These are phyloP conservation scores for Malurus splendens DNA, from an alignment of 2,797 vertebrate genomes.

Conservation along the genomic window DNA sequence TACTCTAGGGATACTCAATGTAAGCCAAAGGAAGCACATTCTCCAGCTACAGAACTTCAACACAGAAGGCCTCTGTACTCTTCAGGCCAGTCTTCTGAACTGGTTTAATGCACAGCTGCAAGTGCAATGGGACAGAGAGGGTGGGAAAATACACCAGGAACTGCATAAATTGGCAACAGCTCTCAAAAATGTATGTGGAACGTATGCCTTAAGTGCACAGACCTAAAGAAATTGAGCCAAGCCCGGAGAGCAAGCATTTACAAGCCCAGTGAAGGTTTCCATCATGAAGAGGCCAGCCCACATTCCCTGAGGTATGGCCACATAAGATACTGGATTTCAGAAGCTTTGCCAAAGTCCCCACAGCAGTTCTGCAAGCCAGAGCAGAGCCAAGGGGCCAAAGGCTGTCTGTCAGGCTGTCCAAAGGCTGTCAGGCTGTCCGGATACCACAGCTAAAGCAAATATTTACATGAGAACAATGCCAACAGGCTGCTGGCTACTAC, in stretches of 20 bases:
- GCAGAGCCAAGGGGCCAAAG: not conserved
- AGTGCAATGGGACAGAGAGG: not conserved
- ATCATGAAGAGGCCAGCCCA: not conserved
- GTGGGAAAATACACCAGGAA: not conserved
- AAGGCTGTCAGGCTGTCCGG: not conserved
- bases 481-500: not conserved
- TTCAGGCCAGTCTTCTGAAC: not conserved
- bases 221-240: not conserved
- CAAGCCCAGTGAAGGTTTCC: not conserved
- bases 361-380: not conserved
- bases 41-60: not conserved
- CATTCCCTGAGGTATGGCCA: not conserved
- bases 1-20: fast-evolving
- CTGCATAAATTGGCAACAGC: not conserved
- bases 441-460: not conserved
- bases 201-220: not conserved
- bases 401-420: not conserved
- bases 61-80: not conserved
- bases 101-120: not conserved
- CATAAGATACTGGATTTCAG: not conserved
- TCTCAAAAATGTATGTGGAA: not conserved
- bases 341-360: not conserved
- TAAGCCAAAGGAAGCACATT: not conserved
- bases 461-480: not conserved
- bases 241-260: not conserved